These are phyloP conservation scores for Manis pentadactyla DNA, from an alignment of 2,797 vertebrate genomes.

Conservation along the genomic window DNA sequence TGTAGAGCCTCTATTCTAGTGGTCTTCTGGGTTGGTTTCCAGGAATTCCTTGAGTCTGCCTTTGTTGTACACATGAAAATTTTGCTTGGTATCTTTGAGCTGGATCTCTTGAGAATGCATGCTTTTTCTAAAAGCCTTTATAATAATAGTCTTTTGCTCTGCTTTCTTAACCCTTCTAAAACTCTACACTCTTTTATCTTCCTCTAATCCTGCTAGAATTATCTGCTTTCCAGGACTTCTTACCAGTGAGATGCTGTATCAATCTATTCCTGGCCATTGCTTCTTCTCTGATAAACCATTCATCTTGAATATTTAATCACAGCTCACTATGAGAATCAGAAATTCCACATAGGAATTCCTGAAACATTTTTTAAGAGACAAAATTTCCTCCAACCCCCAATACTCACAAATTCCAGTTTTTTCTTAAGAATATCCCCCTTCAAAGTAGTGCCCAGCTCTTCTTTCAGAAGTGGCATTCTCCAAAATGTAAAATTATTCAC, in stretches of 20 bases:
- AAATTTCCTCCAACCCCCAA: background rate
- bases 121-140: background rate
- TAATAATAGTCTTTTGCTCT: background rate
- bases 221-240: background rate
- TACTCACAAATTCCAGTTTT: background rate
- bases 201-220: constrained; percentile 28
- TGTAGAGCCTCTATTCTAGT: background rate
- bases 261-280: background rate
- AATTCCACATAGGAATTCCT: background rate
- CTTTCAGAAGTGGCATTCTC: background rate
- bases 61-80: background rate
- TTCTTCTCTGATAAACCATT: constrained; percentile 1
- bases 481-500: background rate
- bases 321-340: background rate
- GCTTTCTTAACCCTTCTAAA: background rate
- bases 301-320: constrained; percentile 1
- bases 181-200: background rate
- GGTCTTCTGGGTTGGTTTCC: background rate
- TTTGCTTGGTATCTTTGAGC: background rate
- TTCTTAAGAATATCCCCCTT: constrained; percentile 11
- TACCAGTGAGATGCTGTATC: background rate
- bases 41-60: background rate
- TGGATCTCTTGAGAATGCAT: background rate
- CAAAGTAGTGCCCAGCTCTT: background rate
- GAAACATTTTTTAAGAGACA: constrained; percentile 30